Base-by-base conservation (phyloP, 2,888 invertebrate genomes). In the Thymelicus sylvestris region DNA sequence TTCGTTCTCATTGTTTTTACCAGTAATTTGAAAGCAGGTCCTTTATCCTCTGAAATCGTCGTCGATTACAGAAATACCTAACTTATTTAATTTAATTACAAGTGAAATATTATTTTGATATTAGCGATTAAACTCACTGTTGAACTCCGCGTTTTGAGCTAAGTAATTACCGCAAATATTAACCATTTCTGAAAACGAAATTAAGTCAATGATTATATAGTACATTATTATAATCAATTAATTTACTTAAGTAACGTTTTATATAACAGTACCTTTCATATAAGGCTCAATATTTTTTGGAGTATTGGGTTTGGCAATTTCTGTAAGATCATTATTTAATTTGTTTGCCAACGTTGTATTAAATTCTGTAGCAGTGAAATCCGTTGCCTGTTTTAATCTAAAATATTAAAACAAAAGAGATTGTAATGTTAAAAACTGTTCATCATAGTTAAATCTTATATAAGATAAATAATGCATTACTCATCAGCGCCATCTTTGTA, bases 141-240 rank as follows among this genome's bases (percentile, higher is more conserved):
- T 87, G 68, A 78, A 80, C 76, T 91, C 91, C 1, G 91, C 92
- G 74, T 82, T 41, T 76, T 92, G 88, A 1, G 92, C 88, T 55
- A 92, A 79, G 77, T 84, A 89, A 73, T 90, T 86, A 0, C 87
- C 79, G 67, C 87, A 88, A 69, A 90, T 87, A 7, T 88, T 80
- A 38, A 91, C 79, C 73, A 91, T 82, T 64, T 87, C 92, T 92
- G 80, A 74, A 89, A 88, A 64, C 31, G 74, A 73, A 75, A 38
- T 67, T 3, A 24, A 24, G 7, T 38, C 12, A 39, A 6, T 13
- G 38, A 39, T n/a, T 39, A n/a, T 19, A 19, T 19, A 19, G 19
- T 19, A 12, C 12, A 12, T 12, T 10, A 12, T 10, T 44, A 10
- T 12, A 44, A 44, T 12, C 0, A 44, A 44, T 44, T 6, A 41